Percentiles rank a stretch among this genome's conserved stretches.
These are phyloP conservation scores for Drosophila pseudoananassae DNA, from an alignment of 1,140 invertebrate species.

Conservation along the genomic window DNA sequence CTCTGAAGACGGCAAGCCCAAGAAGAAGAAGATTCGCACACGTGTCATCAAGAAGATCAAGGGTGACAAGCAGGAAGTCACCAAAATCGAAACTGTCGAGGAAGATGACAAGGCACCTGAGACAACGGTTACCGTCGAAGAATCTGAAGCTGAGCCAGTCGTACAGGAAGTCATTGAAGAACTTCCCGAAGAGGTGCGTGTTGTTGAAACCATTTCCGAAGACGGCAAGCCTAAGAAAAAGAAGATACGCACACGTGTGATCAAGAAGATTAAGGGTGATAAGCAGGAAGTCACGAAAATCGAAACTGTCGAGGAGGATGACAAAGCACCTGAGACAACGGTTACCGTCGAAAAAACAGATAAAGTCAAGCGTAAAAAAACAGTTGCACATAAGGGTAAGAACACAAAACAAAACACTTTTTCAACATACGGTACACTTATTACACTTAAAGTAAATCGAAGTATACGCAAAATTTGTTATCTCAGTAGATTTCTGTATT, in stretches of 20 bases:
- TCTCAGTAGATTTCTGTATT: not conserved
- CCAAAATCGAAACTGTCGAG: not conserved
- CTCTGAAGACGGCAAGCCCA: not conserved
- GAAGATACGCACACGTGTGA: not conserved
- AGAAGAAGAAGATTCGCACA: not conserved
- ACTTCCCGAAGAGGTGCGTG: not conserved
- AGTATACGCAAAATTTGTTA: constrained; percentile 47
- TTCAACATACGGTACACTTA: constrained; percentile 49
- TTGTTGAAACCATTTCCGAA: not conserved
- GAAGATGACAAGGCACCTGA: not conserved
- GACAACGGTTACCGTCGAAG: not conserved
- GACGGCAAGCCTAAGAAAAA: not conserved
- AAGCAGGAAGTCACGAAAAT: not conserved
- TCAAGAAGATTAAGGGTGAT: not conserved
- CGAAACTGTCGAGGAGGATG: not conserved
- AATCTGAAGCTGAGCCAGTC: not conserved
- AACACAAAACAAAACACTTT: constrained; percentile 72
- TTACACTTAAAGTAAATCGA: constrained; percentile 28
- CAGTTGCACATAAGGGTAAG: constrained; percentile 75
- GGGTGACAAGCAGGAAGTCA: not conserved
- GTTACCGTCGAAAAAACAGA: not conserved
- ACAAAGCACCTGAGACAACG: not conserved
- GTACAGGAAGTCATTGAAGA: not conserved
- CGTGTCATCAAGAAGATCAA: not conserved
- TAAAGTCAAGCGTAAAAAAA: constrained; percentile 58